A percentile compares a stretch with the other conserved stretches of the same genome.
phyloP scores from a whole-genome alignment of 2,888 invertebrate genomes.

The Andricus quercusramuli region DNA sequence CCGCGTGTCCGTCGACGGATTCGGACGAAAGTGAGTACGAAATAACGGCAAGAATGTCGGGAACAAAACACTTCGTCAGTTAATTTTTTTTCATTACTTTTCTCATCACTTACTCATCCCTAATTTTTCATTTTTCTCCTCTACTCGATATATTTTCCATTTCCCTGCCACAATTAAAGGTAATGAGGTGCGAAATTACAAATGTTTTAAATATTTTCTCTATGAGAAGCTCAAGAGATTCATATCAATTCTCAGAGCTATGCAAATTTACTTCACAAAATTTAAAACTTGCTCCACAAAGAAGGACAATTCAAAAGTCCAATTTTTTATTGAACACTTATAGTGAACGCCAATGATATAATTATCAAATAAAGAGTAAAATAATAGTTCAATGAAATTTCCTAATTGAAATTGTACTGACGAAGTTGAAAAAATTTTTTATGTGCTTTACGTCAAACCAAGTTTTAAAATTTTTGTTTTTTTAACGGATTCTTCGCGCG shows the following conservation, averaged over 20 bases:
- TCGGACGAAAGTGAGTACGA: constrained; percentile 40
- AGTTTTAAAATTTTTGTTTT: neutral
- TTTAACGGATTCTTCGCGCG: neutral
- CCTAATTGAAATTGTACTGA: neutral
- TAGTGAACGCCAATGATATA: neutral
- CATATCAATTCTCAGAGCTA: neutral
- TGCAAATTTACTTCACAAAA: neutral
- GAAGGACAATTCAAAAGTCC: neutral
- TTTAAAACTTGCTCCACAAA: neutral
- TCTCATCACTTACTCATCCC: neutral
- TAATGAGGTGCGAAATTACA: constrained; percentile 24
- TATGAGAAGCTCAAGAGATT: constrained; percentile 19
- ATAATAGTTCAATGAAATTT: neutral
- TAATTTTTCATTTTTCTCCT: neutral
- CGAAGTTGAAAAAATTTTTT: neutral
- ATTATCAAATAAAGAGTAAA: neutral
- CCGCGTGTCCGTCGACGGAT: constrained; percentile 49
- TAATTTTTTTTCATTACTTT: neutral
- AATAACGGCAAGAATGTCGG: constrained; percentile 29
- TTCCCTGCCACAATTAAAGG: neutral
- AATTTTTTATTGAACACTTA: neutral
- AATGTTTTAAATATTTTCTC: neutral
- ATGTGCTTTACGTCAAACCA: neutral
- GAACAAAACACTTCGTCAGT: neutral
- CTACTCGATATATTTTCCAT: neutral